A percentile compares a stretch with the other conserved stretches of the same genome.
Conservation (phyloP, 2,888 invertebrate genomes). For the Proisotoma minuta region DNA sequence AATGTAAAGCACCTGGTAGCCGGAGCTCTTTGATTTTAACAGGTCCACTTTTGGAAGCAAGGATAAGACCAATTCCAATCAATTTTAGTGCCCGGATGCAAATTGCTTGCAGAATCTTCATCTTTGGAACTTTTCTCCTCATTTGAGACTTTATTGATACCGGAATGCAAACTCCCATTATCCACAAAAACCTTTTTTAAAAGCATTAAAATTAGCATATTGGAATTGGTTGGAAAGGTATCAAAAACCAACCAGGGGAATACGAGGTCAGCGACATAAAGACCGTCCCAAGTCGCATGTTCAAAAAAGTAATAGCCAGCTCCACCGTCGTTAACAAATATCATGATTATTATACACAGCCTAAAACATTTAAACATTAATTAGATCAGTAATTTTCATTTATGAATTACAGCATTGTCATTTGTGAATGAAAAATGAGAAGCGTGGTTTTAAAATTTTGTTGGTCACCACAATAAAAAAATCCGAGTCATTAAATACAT, state of each 20-base stretch:
- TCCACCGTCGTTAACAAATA: conserved; percentile 86
- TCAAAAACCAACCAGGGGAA: conserved; percentile 67
- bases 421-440: neutral
- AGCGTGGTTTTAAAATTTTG: neutral
- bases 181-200: conserved; percentile 75
- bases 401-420: too few relatives aligned
- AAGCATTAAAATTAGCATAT: neutral
- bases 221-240: neutral
- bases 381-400: too few relatives aligned
- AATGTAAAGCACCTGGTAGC: conserved; percentile 80
- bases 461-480: neutral
- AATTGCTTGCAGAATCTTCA: conserved; percentile 60
- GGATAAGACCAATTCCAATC: conserved; percentile 69
- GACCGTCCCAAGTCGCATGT: conserved; percentile 89
- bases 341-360: conserved; percentile 78
- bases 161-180: conserved; percentile 93
- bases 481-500: neutral
- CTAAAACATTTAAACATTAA: conserved; percentile 53
- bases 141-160: conserved; percentile 71
- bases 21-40: conserved; percentile 58
- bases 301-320: conserved; percentile 72
- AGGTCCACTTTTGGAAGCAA: conserved; percentile 62
- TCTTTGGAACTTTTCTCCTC: conserved; percentile 60
- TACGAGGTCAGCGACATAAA: conserved; percentile 82
- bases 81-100: conserved; percentile 69